These are phyloP conservation scores for Cataglyphis albicans DNA, from an alignment of 2,888 invertebrate species.

Conservation along the genomic window DNA sequence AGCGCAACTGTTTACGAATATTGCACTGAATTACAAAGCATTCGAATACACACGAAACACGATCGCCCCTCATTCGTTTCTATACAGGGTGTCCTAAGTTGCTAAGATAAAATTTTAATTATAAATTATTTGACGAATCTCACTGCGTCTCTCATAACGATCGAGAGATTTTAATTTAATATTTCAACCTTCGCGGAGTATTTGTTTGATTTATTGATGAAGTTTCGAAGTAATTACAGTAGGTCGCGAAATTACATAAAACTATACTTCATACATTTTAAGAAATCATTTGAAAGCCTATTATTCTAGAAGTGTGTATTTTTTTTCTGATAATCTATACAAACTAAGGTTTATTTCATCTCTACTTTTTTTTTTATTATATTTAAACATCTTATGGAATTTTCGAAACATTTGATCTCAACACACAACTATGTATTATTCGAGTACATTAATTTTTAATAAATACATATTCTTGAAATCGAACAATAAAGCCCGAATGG, in stretches of 20 bases:
- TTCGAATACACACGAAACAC: not conserved
- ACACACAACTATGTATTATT: not conserved
- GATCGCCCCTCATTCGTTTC: not conserved
- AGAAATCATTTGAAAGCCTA: not conserved
- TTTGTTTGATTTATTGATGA: constrained; percentile 15
- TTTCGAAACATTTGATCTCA: not conserved
- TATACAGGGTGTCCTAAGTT: not conserved
- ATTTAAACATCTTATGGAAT: not conserved
- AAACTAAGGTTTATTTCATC: not conserved
- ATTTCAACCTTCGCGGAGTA: not conserved
- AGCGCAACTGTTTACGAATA: constrained; percentile 1
- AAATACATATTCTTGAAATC: not conserved
- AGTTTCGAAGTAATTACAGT: constrained; percentile 16
- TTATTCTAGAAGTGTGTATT: not conserved
- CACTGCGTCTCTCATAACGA: not conserved
- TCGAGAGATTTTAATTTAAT: not conserved
- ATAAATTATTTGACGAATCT: constrained; percentile 19
- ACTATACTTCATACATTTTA: not conserved
- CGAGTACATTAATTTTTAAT: not conserved
- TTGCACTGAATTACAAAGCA: constrained; percentile 11
- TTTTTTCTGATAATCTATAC: not conserved
- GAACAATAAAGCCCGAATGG: not conserved
- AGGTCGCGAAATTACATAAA: not conserved
- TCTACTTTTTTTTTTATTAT: not conserved
- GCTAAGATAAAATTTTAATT: not conserved